phyloP scores from a whole-genome alignment of 92 coral and sea anemone genomes.

The Isaurus tuberculatus region DNA sequence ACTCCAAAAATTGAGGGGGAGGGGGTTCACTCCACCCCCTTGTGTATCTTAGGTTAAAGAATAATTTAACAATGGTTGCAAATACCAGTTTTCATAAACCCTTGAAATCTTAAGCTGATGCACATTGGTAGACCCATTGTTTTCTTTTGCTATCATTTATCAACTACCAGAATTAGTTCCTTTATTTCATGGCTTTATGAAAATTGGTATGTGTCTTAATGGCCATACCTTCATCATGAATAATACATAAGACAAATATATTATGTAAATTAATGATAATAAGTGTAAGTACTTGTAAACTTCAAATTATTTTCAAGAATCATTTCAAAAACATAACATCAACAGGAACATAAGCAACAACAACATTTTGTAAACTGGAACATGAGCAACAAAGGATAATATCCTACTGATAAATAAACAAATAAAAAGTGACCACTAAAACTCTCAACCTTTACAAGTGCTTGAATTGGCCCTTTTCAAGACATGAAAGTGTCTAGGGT shows the following conservation, averaged over 20 bases:
- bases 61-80: constrained; percentile 23
- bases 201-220: constrained; percentile 3
- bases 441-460: constrained; percentile 38
- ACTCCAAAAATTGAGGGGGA: constrained; percentile 23
- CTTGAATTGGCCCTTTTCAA: constrained; percentile 36
- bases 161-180: constrained; percentile 14
- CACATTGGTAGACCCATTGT: constrained; percentile 25
- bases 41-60: constrained; percentile 16
- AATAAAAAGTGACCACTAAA: constrained; percentile 32
- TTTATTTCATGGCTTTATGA: constrained; percentile 25
- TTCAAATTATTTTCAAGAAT: constrained; percentile 17
- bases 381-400: constrained; percentile 22
- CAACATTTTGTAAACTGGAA: constrained; percentile 26
- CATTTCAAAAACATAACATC: constrained; percentile 12
- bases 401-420: constrained; percentile 27
- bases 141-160: constrained; percentile 17
- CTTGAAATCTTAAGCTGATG: constrained; percentile 19
- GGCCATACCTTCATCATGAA: constrained; percentile 12
- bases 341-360: constrained; percentile 25
- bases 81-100: constrained; percentile 24
- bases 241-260: constrained; percentile 10
- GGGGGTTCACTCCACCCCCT: constrained; percentile 18
- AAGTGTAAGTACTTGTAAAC: constrained; percentile 20
- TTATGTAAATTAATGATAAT: constrained; percentile 11
- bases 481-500: constrained; percentile 33